Base-by-base conservation (phyloP, 2,797 vertebrate genomes). In the Chaetodon trifasciatus region DNA sequence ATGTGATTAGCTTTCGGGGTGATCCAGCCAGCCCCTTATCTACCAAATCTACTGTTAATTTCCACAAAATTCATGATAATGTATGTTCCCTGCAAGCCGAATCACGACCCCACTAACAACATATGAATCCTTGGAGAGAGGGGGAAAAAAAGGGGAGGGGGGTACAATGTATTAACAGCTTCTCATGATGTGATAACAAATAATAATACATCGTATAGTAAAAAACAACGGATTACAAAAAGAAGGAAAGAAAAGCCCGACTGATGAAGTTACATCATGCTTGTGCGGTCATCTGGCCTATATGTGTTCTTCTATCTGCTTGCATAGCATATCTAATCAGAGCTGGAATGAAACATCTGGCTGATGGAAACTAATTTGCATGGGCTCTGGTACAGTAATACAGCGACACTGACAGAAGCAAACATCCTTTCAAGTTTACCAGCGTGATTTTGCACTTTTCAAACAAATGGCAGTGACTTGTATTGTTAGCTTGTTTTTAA, bases 11-110 rank as follows among this genome's bases (percentile, higher is more conserved):
- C n/a, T 79, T 44, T 35, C 0, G 65, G 85, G 86, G 64, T 84
- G 90, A 86, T 64, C 90, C 90, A 89, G 90, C 83, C 91, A 89
- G 50, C 84, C 87, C 84, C 47, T 35, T 3, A 42, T 39, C 13
- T n/a, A 37, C 9, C 60, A 55, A 66, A 66, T 37, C 46, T 53
- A 53, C 9, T 16, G 19, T 47, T 53, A 0, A 44, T 23, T 44
- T 50, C 8, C 19, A 46, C 11, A 66, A 17, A 61, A 74, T 47
- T 39, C 12, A 52, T 19, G 6, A 64, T 24, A 21, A 1, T 11
- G 28, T 0, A 52, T 10, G 10, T 21, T 70, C 21, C 19, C 19
- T 50, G 37, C 39, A 0, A 58, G 5, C 13, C n/a, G 10, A 52
- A 60, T 17, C 5, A 5, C 0, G 1, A 40, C 8, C 2, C 23